Evolutionary conservation across 1,140 invertebrate genomes (phyloP), one percentile per base, ranked within the genome.

Genomic region (Ceratina japonica): DNA sequence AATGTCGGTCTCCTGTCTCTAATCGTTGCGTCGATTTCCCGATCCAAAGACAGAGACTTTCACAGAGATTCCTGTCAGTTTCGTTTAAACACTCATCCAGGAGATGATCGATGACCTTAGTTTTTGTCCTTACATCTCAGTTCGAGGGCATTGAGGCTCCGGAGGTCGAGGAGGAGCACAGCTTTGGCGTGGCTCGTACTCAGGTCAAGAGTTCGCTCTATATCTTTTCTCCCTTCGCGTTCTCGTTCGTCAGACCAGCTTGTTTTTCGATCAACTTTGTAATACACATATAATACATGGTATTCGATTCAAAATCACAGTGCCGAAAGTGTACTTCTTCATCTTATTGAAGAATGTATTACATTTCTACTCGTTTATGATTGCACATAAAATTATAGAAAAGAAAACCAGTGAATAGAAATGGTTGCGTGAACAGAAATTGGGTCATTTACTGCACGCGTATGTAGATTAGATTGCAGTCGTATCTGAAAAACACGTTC

Each of bases 161-260:
- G 27, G 27, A 31, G 27, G 27, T 31, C 27, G 84, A 69, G 71
- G 85, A 81, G 76, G 83, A 77, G 75, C 79, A 68, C 37, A 66
- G 78, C 82, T 75, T 81, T 83, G 81, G 87, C 87, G 87, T 87
- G 86, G 87, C 85, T 82, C 76, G 79, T 75, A 63, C 75, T 73
- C 75, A 80, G 88, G 87, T 88, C 88, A 84, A 79, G 84, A 79
- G 87, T 85, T 84, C 83, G 75, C 63, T 44, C 44, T 37, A 37
- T 49, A 49, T 37, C 64, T 49, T 66, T 16, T 52, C 16, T 16
- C 16, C 16, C 51, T 52, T 52, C 51, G 10, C 10, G 1, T 52
- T 52, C 37, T 20, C 3, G n/a, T 51, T 52, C 18, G 37, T 37
- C 66, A 31, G 27, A 31, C 4, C 27, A 31, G 2, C 27, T 31